Evolutionary conservation across 1,140 invertebrate genomes (phyloP).

Genomic region (Zaprionus gabonicus): DNA sequence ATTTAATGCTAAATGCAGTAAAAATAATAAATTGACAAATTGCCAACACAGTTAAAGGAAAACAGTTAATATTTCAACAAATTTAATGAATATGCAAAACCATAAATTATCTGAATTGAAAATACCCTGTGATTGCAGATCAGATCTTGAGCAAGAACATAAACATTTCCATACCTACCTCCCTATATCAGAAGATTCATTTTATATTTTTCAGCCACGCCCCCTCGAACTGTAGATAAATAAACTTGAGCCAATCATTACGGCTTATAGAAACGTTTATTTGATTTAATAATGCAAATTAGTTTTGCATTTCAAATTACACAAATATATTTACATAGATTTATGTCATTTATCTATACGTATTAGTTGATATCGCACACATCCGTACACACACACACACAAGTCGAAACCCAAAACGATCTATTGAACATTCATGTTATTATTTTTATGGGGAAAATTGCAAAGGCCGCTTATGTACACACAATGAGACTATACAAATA

Average conservation of each 20-base stretch:
- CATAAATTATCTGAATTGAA: no score
- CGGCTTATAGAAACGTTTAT: slow-evolving; percentile 20
- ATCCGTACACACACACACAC: background rate
- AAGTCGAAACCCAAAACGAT: slow-evolving; percentile 7
- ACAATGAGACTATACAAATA: background rate
- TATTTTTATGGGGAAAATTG: slow-evolving; percentile 14
- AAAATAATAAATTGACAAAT: background rate
- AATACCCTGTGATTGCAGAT: no score
- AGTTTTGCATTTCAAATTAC: slow-evolving; percentile 11
- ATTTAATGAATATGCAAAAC: no score
- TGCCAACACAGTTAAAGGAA: no score
- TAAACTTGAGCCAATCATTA: background rate
- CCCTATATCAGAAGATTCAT: no score
- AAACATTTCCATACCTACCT: no score
- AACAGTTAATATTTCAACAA: no score
- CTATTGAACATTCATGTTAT: background rate
- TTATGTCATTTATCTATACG: slow-evolving; percentile 6
- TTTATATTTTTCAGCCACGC: no score
- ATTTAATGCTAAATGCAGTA: no score
- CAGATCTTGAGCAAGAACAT: no score
- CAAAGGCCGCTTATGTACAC: slow-evolving; percentile 26
- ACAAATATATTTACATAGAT: slow-evolving; percentile 36
- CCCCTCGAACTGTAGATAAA: no score
- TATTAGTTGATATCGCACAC: slow-evolving; percentile 8
- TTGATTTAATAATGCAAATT: slow-evolving; percentile 21